Conservation (phyloP, 2,797 vertebrate species). For the Salmo trutta region DNA sequence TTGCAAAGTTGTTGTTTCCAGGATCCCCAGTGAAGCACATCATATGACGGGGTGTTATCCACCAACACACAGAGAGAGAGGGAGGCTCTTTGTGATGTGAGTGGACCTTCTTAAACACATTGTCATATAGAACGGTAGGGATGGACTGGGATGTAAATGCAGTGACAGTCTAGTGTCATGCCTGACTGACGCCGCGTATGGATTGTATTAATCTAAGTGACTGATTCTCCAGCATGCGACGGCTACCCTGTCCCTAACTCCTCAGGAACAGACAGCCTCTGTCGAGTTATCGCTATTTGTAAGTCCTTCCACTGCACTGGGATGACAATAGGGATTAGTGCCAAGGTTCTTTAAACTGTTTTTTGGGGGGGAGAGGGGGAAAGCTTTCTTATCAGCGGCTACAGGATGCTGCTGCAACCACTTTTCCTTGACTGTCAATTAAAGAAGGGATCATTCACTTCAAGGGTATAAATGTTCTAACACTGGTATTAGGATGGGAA, state of each 20-base stretch:
- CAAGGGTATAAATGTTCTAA: constrained; percentile 86
- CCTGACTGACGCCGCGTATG: constrained; percentile 72
- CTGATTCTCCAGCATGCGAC: constrained; percentile 65
- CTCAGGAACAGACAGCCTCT: constrained; percentile 74
- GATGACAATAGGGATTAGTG: constrained; percentile 85
- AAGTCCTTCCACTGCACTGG: constrained; percentile 77
- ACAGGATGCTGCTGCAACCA: constrained; percentile 76
- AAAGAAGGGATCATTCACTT: constrained; percentile 86
- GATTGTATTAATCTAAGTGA: constrained; percentile 80
- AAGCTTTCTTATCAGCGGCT: constrained; percentile 73
- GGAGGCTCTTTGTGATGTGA: constrained; percentile 19
- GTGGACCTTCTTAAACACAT: constrained; percentile 60
- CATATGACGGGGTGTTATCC: constrained; percentile 58
- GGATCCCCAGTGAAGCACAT: background rate
- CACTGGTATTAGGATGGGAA: constrained; percentile 82
- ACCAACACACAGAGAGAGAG: constrained; percentile 50
- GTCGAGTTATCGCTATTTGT: constrained; percentile 78
- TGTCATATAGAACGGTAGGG: constrained; percentile 66
- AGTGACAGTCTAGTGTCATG: constrained; percentile 72
- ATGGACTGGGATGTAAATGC: constrained; percentile 71
- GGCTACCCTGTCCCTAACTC: constrained; percentile 72
- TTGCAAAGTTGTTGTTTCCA: constrained; percentile 9
- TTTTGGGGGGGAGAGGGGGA: constrained; percentile 57
- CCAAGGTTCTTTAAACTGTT: constrained; percentile 78
- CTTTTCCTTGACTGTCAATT: constrained; percentile 84